Conservation (phyloP, 2,888 invertebrate species). For the Diplolepis rosae region DNA sequence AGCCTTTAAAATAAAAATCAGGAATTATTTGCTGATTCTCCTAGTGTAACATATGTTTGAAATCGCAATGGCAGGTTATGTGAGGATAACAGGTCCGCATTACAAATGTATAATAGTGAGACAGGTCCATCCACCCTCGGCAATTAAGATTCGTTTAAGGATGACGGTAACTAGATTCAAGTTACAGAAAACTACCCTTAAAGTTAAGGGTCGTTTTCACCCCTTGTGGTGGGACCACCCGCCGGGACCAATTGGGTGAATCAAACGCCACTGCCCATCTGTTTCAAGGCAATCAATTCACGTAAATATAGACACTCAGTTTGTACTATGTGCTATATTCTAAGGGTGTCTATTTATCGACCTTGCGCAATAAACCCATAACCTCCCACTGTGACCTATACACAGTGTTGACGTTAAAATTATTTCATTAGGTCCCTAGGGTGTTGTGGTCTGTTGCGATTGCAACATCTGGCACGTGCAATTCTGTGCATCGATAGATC, state of each 20-base stretch:
- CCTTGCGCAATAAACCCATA: slow-evolving; percentile 29
- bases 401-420: slow-evolving; percentile 33
- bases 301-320: slow-evolving; percentile 20
- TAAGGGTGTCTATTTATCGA: slow-evolving; percentile 24
- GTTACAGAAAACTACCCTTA: slow-evolving; percentile 13
- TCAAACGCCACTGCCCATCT: slow-evolving; percentile 32
- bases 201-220: background rate
- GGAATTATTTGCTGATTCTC: background rate
- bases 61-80: background rate
- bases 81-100: background rate
- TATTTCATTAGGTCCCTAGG: slow-evolving; percentile 32
- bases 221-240: slow-evolving; percentile 23
- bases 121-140: slow-evolving; percentile 17
- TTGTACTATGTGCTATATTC: slow-evolving; percentile 1
- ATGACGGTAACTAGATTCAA: slow-evolving; percentile 18
- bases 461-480: slow-evolving; percentile 17
- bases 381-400: slow-evolving; percentile 17
- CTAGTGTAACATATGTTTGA: background rate
- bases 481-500: background rate
- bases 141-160: slow-evolving; percentile 24
- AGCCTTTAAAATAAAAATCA: background rate
- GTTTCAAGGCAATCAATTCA: background rate
- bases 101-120: background rate
- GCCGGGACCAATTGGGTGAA: slow-evolving; percentile 30
- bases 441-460: slow-evolving; percentile 5